These are phyloP conservation scores for Xestia c-nigrum DNA, from an alignment of 2,888 invertebrate species.

Conservation along the genomic window DNA sequence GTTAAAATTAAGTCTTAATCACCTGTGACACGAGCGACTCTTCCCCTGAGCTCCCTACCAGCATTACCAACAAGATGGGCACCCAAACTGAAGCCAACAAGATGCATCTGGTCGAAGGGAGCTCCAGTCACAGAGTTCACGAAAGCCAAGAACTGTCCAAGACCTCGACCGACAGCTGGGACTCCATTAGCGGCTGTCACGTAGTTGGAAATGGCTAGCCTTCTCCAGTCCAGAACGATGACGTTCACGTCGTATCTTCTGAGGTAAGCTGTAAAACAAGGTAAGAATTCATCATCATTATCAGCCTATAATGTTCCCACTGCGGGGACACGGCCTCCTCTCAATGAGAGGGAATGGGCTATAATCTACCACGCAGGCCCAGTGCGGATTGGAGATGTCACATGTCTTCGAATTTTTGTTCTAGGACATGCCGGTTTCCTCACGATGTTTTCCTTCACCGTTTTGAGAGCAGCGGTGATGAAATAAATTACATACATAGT, in stretches of 20 bases:
- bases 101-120: slow-evolving; percentile 73
- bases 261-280: slow-evolving; percentile 70
- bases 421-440: too few species aligned
- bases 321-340: too few species aligned
- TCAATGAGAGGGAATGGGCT: too few species aligned
- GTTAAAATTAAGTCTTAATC: slow-evolving; percentile 1
- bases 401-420: too few species aligned
- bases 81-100: slow-evolving; percentile 85
- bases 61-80: slow-evolving; percentile 82
- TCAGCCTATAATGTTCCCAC: too few species aligned
- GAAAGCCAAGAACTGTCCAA: slow-evolving; percentile 81
- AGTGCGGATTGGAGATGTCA: too few species aligned
- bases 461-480: too few species aligned
- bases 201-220: slow-evolving; percentile 71
- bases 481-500: too few species aligned
- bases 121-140: slow-evolving; percentile 71
- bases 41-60: slow-evolving; percentile 74
- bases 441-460: too few species aligned
- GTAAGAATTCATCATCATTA: not conserved
- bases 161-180: slow-evolving; percentile 76
- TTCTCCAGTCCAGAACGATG: slow-evolving; percentile 80
- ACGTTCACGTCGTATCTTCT: slow-evolving; percentile 75
- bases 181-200: slow-evolving; percentile 74
- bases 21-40: slow-evolving; percentile 80
- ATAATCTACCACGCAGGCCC: too few species aligned